Evolutionary conservation across 2,113 vertebrate genomes (phyloP).

Genomic region (Tachycineta bicolor): DNA sequence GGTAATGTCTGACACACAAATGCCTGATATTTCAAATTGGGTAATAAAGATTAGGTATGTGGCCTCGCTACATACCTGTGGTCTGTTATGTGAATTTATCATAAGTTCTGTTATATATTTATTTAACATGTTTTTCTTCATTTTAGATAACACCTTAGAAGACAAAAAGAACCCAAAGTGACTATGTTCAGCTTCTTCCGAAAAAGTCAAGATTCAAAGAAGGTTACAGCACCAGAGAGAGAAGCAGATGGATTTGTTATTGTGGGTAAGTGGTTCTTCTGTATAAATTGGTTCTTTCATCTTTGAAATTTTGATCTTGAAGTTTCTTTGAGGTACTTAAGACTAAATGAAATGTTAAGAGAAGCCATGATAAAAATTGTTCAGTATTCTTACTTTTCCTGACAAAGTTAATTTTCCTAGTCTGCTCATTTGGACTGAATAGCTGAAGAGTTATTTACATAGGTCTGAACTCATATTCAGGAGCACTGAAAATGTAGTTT

Average conservation of each 20-base stretch:
- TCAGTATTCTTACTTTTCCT: background rate
- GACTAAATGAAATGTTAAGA: background rate
- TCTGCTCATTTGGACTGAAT: background rate
- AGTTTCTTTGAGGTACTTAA: background rate
- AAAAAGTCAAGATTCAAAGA: slow-evolving; percentile 83
- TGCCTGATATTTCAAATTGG: background rate
- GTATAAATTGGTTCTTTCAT: background rate
- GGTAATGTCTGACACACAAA: background rate
- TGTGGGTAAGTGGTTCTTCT: slow-evolving; percentile 81
- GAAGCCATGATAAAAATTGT: background rate
- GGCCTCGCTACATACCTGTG: background rate
- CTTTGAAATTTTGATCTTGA: background rate
- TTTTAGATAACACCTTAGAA: slow-evolving; percentile 39
- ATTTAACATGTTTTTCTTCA: background rate
- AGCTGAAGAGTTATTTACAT: background rate
- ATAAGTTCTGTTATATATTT: background rate
- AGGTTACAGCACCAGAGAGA: slow-evolving; percentile 79
- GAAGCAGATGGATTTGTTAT: slow-evolving; percentile 93
- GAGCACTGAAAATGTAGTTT: background rate
- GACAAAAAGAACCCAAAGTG: background rate
- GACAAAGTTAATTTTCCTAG: background rate
- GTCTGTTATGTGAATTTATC: background rate
- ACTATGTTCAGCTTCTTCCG: slow-evolving; percentile 89
- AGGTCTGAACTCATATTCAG: background rate
- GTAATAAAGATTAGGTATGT: background rate